Conservation (phyloP, 2,797 vertebrate species). For the Pipistrellus nathusii region DNA sequence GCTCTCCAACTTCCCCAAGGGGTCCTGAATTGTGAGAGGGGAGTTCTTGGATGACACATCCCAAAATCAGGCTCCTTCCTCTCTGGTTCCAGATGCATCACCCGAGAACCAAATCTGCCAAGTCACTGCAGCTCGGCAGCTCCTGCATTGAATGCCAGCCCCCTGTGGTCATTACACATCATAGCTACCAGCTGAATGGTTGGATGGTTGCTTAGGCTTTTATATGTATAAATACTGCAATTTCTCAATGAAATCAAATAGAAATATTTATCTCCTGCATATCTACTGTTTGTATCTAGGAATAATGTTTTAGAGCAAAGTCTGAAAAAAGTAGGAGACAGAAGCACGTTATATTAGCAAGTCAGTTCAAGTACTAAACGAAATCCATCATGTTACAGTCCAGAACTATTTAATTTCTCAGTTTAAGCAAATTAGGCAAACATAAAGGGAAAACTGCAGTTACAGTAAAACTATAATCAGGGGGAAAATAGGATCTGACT, state of each 20-base stretch:
- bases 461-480: background rate
- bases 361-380: background rate
- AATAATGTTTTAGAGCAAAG: slow-evolving; percentile 30
- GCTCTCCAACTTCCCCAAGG: no score
- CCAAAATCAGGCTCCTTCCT: no score
- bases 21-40: no score
- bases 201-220: background rate
- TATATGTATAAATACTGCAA: background rate
- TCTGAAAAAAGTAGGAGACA: background rate
- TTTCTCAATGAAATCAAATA: background rate
- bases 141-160: no score
- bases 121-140: no score
- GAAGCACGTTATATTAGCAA: background rate
- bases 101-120: no score
- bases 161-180: no score
- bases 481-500: background rate
- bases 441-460: background rate
- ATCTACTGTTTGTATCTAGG: background rate
- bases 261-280: background rate
- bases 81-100: no score
- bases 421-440: slow-evolving; percentile 47
- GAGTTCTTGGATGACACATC: no score
- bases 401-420: background rate
- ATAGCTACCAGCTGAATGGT: no score
- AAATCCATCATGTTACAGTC: background rate